A percentile compares a stretch with the other conserved stretches of the same genome.
Conservation (phyloP, 2,888 invertebrate species). For the Gymnosoma rotundatum region DNA sequence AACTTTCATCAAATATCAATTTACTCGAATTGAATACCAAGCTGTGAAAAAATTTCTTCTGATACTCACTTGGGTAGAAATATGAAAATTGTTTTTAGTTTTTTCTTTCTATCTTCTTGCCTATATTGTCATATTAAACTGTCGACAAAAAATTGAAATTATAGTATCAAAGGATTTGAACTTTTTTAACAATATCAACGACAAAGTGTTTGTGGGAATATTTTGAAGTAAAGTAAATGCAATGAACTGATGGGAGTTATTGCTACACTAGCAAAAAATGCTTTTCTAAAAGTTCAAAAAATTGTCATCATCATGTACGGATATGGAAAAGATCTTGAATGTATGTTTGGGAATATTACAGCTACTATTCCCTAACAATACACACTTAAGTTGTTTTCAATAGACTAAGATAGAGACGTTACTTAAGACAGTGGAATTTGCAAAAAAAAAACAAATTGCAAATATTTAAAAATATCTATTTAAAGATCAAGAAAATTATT, state of each 20-base stretch:
- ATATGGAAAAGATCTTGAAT: neutral
- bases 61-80: neutral
- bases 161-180: conserved; percentile 66
- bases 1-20: conserved; percentile 66
- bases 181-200: conserved; percentile 47
- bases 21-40: conserved; percentile 37
- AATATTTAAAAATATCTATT: no score
- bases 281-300: conserved; percentile 17
- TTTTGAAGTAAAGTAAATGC: conserved; percentile 31
- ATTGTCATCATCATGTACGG: conserved; percentile 4
- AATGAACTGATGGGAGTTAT: conserved; percentile 46
- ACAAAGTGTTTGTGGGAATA: conserved; percentile 26
- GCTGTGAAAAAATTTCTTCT: neutral
- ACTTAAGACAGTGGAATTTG: conserved; percentile 10
- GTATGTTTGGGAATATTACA: conserved; percentile 24
- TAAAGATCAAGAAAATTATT: no score
- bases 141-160: conserved; percentile 53
- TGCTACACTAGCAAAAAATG: conserved; percentile 6
- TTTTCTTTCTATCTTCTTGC: neutral
- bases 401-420: conserved; percentile 13
- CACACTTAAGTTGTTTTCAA: conserved; percentile 53
- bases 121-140: conserved; percentile 45
- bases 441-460: no score
- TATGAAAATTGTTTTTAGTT: neutral
- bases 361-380: conserved; percentile 25